Evolutionary conservation across 2,888 invertebrate species (phyloP).

Genomic region (Notodonta dromedarius): DNA sequence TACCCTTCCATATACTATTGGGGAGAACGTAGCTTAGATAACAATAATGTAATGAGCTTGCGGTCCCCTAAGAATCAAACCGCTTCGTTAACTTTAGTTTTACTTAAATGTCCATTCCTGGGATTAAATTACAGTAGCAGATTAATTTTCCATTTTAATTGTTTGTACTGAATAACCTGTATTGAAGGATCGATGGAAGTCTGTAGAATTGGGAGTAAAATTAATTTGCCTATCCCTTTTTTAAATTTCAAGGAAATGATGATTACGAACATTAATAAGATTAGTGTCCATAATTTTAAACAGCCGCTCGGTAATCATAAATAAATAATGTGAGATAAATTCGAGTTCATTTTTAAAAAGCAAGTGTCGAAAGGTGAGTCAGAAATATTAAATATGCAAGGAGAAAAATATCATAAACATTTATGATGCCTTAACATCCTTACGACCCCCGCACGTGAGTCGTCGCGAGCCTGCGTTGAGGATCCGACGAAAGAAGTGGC

Average conservation of each 20-base stretch:
- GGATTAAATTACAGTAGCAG: constrained; percentile 9
- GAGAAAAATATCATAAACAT: constrained; percentile 37
- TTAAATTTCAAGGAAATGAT: too few relatives aligned
- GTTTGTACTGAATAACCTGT: not conserved
- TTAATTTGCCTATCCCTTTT: not conserved
- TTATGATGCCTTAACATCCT: constrained; percentile 40
- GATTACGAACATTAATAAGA: too few relatives aligned
- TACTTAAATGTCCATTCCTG: constrained; percentile 17
- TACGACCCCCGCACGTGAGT: constrained; percentile 46
- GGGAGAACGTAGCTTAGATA: constrained; percentile 57
- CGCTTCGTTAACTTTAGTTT: constrained; percentile 53
- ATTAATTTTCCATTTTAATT: not conserved
- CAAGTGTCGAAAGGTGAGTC: constrained; percentile 5
- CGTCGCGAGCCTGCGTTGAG: constrained; percentile 61
- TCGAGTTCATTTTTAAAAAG: not conserved
- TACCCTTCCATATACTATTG: constrained; percentile 48
- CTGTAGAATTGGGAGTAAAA: not conserved
- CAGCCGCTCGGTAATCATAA: not conserved
- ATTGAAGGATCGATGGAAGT: too few relatives aligned
- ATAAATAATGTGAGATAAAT: not conserved
- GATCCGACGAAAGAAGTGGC: constrained; percentile 59
- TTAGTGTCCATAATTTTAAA: not conserved
- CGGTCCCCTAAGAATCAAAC: constrained; percentile 54
- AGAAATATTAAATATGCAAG: constrained; percentile 1
- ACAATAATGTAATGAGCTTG: constrained; percentile 69